phyloP scores from a whole-genome alignment of 2,113 vertebrate genomes.

The Phylloscopus whistleri region DNA sequence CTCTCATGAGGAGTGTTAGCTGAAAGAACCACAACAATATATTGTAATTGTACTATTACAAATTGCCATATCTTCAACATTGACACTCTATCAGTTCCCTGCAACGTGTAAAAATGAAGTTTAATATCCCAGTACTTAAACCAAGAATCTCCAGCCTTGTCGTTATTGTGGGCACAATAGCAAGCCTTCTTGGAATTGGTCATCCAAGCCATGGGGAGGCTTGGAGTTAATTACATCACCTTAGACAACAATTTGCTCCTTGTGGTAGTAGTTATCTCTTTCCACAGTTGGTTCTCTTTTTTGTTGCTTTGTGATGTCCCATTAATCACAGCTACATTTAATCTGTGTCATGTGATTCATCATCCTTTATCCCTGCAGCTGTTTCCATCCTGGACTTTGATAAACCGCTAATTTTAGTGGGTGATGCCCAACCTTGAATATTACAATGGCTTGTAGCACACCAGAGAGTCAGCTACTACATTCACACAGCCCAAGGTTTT shows the following conservation, averaged over 20 bases:
- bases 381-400: slow-evolving; percentile 70
- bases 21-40: slow-evolving; percentile 30
- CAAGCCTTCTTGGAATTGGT: slow-evolving; percentile 21
- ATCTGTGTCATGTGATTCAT: slow-evolving; percentile 85
- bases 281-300: slow-evolving; percentile 83
- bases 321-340: slow-evolving; percentile 90
- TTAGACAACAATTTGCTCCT: slow-evolving; percentile 82
- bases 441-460: slow-evolving; percentile 36
- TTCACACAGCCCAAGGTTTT: slow-evolving; percentile 20
- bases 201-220: slow-evolving; percentile 31
- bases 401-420: slow-evolving; percentile 82
- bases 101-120: slow-evolving; percentile 42
- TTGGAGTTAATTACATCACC: slow-evolving; percentile 86
- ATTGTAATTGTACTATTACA: slow-evolving; percentile 45
- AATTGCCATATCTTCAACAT: slow-evolving; percentile 52
- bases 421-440: slow-evolving; percentile 72
- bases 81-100: slow-evolving; percentile 52
- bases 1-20: not conserved
- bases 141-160: slow-evolving; percentile 35
- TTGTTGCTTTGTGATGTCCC: slow-evolving; percentile 76
- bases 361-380: slow-evolving; percentile 70
- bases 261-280: slow-evolving; percentile 84
- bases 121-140: slow-evolving; percentile 62
- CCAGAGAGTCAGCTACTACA: slow-evolving; percentile 44
- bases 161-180: slow-evolving; percentile 68